A percentile compares a stretch with the other conserved stretches of the same genome.
Evolutionary conservation across 2,113 vertebrate species (phyloP).

Genomic region (Podarcis muralis): DNA sequence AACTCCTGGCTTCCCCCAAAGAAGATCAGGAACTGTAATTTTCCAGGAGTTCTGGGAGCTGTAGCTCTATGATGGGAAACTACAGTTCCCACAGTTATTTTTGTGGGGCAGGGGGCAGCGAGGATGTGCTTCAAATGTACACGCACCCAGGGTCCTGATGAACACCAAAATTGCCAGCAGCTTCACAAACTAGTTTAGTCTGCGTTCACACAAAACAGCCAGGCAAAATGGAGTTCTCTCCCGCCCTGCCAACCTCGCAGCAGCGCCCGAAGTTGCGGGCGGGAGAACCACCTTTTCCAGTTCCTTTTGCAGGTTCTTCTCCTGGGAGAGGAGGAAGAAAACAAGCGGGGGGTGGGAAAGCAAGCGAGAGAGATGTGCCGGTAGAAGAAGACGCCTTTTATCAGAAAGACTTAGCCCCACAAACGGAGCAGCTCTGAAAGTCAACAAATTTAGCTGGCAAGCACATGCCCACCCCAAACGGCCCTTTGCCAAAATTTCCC

Average conservation of each 20-base stretch:
- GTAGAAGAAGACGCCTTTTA: constrained; percentile 20
- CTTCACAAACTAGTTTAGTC: too few species aligned
- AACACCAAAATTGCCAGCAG: not conserved
- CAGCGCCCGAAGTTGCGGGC: not conserved
- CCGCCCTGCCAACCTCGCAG: not conserved
- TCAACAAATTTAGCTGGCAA: constrained; percentile 38
- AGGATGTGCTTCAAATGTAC: too few species aligned
- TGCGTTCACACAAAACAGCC: not conserved
- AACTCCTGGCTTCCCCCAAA: too few species aligned
- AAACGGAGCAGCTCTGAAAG: constrained; percentile 49
- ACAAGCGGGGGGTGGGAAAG: not conserved
- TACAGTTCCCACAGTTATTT: too few species aligned
- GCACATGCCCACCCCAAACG: constrained; percentile 30
- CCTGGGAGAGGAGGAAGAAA: constrained; percentile 43
- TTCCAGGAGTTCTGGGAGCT: too few species aligned
- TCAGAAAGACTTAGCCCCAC: constrained; percentile 51
- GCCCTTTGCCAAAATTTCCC: constrained; percentile 64
- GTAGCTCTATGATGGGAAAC: too few species aligned
- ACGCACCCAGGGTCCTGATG: too few species aligned
- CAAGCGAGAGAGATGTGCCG: not conserved
- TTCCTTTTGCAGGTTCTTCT: constrained; percentile 54
- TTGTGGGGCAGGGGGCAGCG: too few species aligned
- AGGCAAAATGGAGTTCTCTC: not conserved
- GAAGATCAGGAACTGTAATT: too few species aligned
- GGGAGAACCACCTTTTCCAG: constrained; percentile 9